Percentiles rank a stretch among this genome's conserved stretches.
Evolutionary conservation across 2,797 vertebrate genomes (phyloP).

Genomic region (Masticophis lateralis): DNA sequence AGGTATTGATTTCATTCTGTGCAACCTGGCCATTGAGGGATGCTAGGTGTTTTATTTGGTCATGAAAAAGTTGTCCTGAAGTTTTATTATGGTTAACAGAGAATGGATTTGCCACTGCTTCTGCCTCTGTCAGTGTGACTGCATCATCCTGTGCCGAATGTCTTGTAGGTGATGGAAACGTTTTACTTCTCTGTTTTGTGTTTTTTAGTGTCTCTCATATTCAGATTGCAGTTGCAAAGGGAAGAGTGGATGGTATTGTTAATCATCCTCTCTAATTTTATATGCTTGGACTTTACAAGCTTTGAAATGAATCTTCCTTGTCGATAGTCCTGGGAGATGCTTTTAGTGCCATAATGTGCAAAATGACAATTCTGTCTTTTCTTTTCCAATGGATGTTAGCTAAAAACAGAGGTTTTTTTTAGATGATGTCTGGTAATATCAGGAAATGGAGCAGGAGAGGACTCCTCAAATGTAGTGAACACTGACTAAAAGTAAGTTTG

Average conservation of each 20-base stretch:
- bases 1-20: conserved; percentile 70
- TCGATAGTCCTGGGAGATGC: background rate
- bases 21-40: conserved; percentile 47
- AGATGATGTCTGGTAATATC: background rate
- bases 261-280: background rate
- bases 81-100: conserved; percentile 84
- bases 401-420: conserved; percentile 7
- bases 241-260: background rate
- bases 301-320: background rate
- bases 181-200: conserved; percentile 12
- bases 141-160: conserved; percentile 90
- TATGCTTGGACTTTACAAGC: accelerated
- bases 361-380: background rate
- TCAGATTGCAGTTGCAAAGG: background rate
- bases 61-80: conserved; percentile 57
- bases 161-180: conserved; percentile 85
- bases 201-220: background rate
- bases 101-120: conserved; percentile 94
- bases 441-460: background rate
- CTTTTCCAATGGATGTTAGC: background rate
- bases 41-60: conserved; percentile 61
- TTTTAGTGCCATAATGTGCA: background rate
- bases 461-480: background rate
- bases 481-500: background rate
- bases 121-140: conserved; percentile 89